Conservation (phyloP, 2,797 vertebrate species). For the Spinus pinus region DNA sequence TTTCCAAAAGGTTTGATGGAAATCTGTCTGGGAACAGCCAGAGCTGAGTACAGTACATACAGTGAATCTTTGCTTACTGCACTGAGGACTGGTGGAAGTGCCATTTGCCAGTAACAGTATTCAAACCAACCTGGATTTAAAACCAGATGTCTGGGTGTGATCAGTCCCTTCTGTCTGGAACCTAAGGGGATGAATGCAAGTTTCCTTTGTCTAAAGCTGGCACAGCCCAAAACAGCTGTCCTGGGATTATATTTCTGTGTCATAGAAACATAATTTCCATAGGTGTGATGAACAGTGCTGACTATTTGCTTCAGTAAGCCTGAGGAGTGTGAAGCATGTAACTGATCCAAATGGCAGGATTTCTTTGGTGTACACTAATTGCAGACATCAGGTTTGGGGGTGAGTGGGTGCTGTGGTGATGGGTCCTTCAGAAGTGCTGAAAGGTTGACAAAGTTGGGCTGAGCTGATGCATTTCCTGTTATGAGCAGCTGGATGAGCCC, state of each 20-base stretch:
- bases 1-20: background rate
- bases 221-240: background rate
- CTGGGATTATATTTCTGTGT: background rate
- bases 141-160: background rate
- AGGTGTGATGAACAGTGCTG: background rate
- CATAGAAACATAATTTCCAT: background rate
- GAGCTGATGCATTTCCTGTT: conserved; percentile 42
- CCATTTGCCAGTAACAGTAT: background rate
- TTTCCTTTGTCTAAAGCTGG: background rate
- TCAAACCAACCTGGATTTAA: background rate
- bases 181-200: background rate
- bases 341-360: background rate
- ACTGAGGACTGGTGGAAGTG: background rate
- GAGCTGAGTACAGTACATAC: background rate
- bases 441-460: conserved; percentile 15
- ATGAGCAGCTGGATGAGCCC: conserved; percentile 60
- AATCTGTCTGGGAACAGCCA: background rate
- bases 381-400: background rate
- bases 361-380: background rate
- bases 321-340: background rate
- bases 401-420: background rate
- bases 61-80: background rate
- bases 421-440: conserved; percentile 26
- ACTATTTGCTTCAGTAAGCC: background rate
- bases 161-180: background rate